Conservation (phyloP, 2,888 invertebrate species). For the Dryobotodes eremita region DNA sequence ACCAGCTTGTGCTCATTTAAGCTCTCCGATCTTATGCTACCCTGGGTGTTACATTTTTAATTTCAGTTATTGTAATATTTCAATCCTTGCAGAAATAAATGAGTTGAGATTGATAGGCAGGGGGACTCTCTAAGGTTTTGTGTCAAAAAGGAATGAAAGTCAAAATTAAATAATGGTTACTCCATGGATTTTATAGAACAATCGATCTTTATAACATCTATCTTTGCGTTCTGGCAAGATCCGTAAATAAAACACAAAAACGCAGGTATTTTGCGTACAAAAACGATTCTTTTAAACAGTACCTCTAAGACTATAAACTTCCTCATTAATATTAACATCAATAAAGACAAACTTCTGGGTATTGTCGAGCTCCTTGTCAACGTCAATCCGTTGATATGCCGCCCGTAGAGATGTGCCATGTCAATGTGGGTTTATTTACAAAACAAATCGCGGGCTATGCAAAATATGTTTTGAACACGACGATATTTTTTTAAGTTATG, state of each 20-base stretch:
- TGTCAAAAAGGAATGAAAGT: neutral
- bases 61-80: neutral
- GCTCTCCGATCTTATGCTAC: conserved; percentile 7
- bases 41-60: conserved; percentile 9
- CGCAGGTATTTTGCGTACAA: conserved; percentile 8
- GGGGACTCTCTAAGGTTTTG: too few species aligned
- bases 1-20: neutral
- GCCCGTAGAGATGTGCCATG: conserved; percentile 45
- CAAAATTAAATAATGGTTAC: neutral
- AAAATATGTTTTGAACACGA: conserved; percentile 3
- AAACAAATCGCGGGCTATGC: neutral
- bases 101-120: neutral
- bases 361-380: conserved; percentile 60
- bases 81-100: neutral
- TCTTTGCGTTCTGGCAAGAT: neutral
- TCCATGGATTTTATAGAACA: neutral
- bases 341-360: conserved; percentile 54
- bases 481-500: neutral
- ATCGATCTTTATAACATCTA: neutral
- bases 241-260: conserved; percentile 10
- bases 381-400: conserved; percentile 31
- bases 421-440: conserved; percentile 10
- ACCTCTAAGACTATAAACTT: conserved; percentile 36
- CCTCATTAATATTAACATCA: conserved; percentile 57
- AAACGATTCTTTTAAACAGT: conserved; percentile 13